Conservation (phyloP, 2,113 vertebrate species). For the Mirza zaza region DNA sequence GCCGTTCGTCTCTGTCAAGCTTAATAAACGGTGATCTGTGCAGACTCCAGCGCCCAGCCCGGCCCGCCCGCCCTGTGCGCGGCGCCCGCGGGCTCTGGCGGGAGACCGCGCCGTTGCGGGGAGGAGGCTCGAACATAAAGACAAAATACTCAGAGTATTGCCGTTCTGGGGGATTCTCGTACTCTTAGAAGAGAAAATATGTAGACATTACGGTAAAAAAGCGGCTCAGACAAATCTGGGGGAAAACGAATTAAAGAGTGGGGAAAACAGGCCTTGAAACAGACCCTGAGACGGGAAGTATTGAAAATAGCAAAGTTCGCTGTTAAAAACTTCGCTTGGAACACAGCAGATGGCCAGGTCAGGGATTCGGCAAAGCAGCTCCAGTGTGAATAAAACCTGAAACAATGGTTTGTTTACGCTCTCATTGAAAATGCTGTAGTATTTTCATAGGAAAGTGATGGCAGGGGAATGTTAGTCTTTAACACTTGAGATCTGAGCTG, state of each 20-base stretch:
- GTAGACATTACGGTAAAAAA: background rate
- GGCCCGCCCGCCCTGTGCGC: too few relatives aligned
- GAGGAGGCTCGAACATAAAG: background rate
- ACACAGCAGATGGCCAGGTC: background rate
- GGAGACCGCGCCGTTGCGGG: background rate
- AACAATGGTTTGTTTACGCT: conserved; percentile 43
- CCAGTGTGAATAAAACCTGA: background rate
- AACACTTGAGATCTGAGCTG: background rate
- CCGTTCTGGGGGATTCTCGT: background rate
- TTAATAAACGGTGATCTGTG: background rate
- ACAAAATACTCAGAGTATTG: background rate
- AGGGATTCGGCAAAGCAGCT: background rate
- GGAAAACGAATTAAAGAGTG: background rate
- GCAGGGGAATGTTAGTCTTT: background rate
- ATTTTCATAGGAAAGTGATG: conserved; percentile 29
- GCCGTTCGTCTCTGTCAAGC: background rate
- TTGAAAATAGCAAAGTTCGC: background rate
- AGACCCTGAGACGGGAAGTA: background rate
- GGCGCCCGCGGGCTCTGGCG: too few relatives aligned
- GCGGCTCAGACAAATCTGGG: background rate
- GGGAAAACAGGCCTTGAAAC: background rate
- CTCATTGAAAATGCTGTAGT: conserved; percentile 28
- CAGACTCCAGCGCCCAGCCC: background rate
- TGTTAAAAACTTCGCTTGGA: background rate
- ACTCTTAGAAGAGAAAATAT: background rate